phyloP scores from a whole-genome alignment of 2,113 vertebrate genomes.

The Thalassarche chlororhynchos region DNA sequence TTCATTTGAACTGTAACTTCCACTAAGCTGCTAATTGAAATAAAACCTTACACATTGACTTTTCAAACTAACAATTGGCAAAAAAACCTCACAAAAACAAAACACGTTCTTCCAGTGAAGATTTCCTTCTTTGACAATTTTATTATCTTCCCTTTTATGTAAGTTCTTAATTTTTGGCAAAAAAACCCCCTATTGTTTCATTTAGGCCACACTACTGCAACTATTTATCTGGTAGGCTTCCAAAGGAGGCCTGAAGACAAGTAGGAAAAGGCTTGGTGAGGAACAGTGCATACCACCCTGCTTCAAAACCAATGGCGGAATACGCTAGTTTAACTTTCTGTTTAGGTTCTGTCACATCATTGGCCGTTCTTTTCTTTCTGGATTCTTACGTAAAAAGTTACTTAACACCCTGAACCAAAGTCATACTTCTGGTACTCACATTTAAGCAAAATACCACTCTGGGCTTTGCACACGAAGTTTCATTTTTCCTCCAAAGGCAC shows the following conservation, averaged over 20 bases:
- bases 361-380: not conserved
- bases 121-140: not conserved
- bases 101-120: not conserved
- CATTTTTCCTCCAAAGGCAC: not conserved
- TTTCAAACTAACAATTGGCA: not conserved
- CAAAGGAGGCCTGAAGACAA: not conserved
- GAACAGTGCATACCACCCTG: not conserved
- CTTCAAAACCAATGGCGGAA: not conserved
- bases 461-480: not conserved
- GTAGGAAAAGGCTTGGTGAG: not conserved
- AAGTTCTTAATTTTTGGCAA: not conserved
- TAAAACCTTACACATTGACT: not conserved
- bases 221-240: not conserved
- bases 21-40: not conserved
- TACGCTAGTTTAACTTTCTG: not conserved
- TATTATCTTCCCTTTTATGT: not conserved
- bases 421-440: not conserved
- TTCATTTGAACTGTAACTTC: not conserved
- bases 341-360: not conserved
- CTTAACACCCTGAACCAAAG: not conserved
- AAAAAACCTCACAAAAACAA: not conserved
- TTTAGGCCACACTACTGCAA: not conserved
- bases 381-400: not conserved
- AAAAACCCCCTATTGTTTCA: not conserved
- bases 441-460: not conserved